Evolutionary conservation across 2,888 invertebrate species (phyloP).

Genomic region (Diarsia rubi): DNA sequence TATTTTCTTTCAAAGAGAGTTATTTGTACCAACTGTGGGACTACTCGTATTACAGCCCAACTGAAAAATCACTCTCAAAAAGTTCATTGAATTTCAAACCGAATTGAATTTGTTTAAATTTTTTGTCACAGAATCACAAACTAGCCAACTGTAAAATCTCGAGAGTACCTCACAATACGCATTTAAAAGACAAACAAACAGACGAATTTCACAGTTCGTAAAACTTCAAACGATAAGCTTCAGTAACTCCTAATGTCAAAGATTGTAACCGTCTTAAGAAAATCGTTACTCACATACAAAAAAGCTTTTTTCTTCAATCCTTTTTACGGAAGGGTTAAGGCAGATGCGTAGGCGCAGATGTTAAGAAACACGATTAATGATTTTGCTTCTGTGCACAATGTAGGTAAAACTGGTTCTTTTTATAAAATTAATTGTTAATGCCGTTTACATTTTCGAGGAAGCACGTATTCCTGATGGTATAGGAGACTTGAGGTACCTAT

Average conservation of each 20-base stretch:
- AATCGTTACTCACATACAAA: conserved; percentile 54
- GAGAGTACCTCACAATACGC: conserved; percentile 17
- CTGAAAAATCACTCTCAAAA: neutral
- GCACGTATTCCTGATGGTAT: conserved; percentile 54
- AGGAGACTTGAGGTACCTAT: neutral
- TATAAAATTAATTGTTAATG: conserved; percentile 39
- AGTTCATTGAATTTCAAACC: neutral
- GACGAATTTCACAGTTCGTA: conserved; percentile 60
- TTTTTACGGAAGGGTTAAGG: conserved; percentile 78
- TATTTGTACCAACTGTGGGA: neutral
- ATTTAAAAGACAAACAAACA: conserved; percentile 65
- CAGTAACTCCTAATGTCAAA: conserved; percentile 56
- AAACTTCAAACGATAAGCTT: conserved; percentile 49
- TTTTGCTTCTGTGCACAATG: conserved; percentile 74
- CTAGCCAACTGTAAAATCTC: conserved; percentile 32
- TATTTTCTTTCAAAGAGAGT: neutral
- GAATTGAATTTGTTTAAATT: neutral
- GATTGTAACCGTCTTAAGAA: conserved; percentile 56
- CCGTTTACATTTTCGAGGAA: conserved; percentile 45
- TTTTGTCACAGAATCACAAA: conserved; percentile 20
- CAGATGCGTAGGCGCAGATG: conserved; percentile 86
- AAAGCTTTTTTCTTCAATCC: conserved; percentile 67
- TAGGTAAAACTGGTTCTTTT: conserved; percentile 60
- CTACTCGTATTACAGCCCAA: neutral
- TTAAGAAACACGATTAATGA: conserved; percentile 78